phyloP scores from a whole-genome alignment of 2,888 invertebrate genomes.

The Lucinisca nassula region DNA sequence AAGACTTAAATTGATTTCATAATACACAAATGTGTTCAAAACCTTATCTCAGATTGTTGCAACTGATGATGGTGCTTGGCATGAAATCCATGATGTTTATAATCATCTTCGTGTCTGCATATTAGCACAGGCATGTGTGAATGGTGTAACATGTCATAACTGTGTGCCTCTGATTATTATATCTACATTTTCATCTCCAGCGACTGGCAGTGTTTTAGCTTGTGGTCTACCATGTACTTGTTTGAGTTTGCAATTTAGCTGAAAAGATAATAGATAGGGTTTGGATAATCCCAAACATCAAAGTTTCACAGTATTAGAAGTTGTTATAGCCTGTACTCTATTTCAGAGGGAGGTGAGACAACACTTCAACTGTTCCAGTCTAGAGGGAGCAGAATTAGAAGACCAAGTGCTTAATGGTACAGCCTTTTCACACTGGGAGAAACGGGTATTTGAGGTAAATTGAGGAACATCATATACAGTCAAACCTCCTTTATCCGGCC shows the following conservation, averaged over 20 bases:
- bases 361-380: conserved; percentile 95
- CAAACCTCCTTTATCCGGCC: no score
- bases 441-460: conserved; percentile 97
- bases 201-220: conserved; percentile 35
- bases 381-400: conserved; percentile 99
- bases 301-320: no score
- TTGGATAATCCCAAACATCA: no score
- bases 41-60: no score
- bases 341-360: conserved; percentile 92
- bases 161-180: conserved; percentile 60
- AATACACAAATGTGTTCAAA: no score
- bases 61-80: background rate
- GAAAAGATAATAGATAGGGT: no score
- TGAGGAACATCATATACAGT: no score
- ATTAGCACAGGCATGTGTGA: conserved; percentile 63
- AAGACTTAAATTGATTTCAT: no score
- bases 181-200: conserved; percentile 51
- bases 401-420: conserved; percentile 99
- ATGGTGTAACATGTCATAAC: conserved; percentile 67
- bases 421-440: conserved; percentile 99
- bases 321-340: no score
- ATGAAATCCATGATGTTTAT: conserved; percentile 21
- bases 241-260: conserved; percentile 36
- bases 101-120: conserved; percentile 54
- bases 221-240: conserved; percentile 12